Conservation (phyloP, 2,113 vertebrate genomes). For the Oryzias javanicus region DNA sequence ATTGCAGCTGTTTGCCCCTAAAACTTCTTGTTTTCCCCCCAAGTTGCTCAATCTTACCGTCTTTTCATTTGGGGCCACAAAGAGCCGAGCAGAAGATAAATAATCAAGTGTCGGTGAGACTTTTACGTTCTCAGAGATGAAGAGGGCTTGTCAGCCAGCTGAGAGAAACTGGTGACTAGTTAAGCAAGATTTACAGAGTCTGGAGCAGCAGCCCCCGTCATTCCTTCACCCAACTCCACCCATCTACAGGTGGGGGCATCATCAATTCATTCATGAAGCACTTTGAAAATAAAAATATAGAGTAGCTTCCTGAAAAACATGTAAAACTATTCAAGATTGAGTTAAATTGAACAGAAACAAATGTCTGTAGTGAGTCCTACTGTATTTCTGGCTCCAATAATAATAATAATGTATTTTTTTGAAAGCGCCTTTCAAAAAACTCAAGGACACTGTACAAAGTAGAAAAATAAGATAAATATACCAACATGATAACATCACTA, state of each 20-base stretch:
- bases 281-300: not conserved
- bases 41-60: slow-evolving; percentile 55
- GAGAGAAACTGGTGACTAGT: slow-evolving; percentile 38
- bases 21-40: slow-evolving; percentile 22
- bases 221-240: slow-evolving; percentile 39
- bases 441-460: no score
- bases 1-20: slow-evolving; percentile 69
- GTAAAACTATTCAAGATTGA: no score
- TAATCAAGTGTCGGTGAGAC: slow-evolving; percentile 70
- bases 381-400: no score
- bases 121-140: slow-evolving; percentile 57
- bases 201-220: slow-evolving; percentile 24
- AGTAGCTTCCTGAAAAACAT: no score
- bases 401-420: no score
- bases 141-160: slow-evolving; percentile 42
- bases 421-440: no score
- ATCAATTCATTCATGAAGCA: not conserved
- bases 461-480: no score
- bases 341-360: no score
- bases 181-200: slow-evolving; percentile 49
- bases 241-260: slow-evolving; percentile 39
- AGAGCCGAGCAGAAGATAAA: slow-evolving; percentile 48
- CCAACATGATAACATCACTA: no score
- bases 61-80: slow-evolving; percentile 39
- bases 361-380: no score